phyloP scores from a whole-genome alignment of 2,888 invertebrate genomes.

The Bedellia somnulentella region DNA sequence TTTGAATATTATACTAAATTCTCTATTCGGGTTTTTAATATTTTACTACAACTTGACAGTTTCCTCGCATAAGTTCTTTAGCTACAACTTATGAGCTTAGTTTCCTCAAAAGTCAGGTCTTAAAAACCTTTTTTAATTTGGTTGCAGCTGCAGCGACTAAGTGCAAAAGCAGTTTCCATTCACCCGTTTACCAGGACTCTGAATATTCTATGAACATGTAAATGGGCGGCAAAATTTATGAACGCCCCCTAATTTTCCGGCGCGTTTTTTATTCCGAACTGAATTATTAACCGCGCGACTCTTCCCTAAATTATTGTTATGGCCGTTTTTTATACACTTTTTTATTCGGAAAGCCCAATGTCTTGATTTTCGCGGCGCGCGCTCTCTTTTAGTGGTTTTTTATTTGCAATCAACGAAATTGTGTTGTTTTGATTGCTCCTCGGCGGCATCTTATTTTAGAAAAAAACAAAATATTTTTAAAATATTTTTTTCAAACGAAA shows the following conservation, averaged over 20 bases:
- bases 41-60: too few relatives aligned
- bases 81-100: too few relatives aligned
- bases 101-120: too few relatives aligned
- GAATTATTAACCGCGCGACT: conserved; percentile 36
- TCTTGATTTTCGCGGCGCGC: conserved; percentile 6
- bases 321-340: conserved; percentile 17
- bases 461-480: too few relatives aligned
- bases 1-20: too few relatives aligned
- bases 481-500: too few relatives aligned
- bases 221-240: conserved; percentile 20
- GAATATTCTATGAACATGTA: conserved; percentile 44
- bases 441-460: too few relatives aligned
- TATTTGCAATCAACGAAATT: conserved; percentile 1
- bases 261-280: conserved; percentile 38
- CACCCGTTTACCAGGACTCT: conserved; percentile 14
- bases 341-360: conserved; percentile 4
- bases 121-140: conserved; percentile 7
- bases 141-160: conserved; percentile 7
- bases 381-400: conserved; percentile 1
- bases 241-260: conserved; percentile 11
- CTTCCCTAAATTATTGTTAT: conserved; percentile 37
- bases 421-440: too few relatives aligned
- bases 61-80: too few relatives aligned
- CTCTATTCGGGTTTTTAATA: too few relatives aligned
- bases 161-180: conserved; percentile 7